Evolutionary conservation across 2,113 vertebrate species (phyloP), one percentile per base, ranked within the genome.

Genomic region (Microtus ochrogaster): DNA sequence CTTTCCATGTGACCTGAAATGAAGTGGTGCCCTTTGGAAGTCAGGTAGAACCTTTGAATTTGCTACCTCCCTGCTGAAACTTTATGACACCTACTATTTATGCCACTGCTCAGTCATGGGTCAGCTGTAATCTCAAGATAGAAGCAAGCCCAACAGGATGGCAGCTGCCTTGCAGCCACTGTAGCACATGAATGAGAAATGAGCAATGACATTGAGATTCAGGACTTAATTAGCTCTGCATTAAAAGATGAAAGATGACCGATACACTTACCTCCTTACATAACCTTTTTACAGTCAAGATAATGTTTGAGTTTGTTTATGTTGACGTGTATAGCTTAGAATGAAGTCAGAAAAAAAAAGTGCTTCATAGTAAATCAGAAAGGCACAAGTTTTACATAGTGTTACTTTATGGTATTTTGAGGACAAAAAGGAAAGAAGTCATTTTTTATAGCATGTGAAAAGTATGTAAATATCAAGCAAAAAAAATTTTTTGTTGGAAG

Each of bases 281-380:
- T 33, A 72, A 66, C 0, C 3, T 36, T 68, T n/a, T 89, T 63
- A 68, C 19, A 72, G 5, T 47, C 3, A 33, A 24, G 33, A 41
- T 39, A 74, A 39, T 52, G 36, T 24, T 55, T 49, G 49, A 22
- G 8, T 61, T 5, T 33, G 6, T 22, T 58, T 61, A 30, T 49
- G 36, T 26, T 58, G 19, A 58, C 39, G 22, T 3, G 22, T 1
- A 55, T 21, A 65, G 16, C 65, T 89, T 78, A 28, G 24, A 33
- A 79, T 10, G 52, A 3, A 28, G 5, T 36, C 76, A 63, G 17
- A 21, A 58, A 58, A 58, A 52, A 74, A 89, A 52, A 44, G 2
- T 1, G 1, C 33, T 36, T 3, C 2, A 33, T 10, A 33, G 0
- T 7, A 49, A 17, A 78, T 41, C 8, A 70, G 81, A 52, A 3